Percentiles rank a stretch among this genome's conserved stretches.
These are phyloP conservation scores for Pogonus chalceus DNA, from an alignment of 1,140 invertebrate genomes.

Conservation along the genomic window DNA sequence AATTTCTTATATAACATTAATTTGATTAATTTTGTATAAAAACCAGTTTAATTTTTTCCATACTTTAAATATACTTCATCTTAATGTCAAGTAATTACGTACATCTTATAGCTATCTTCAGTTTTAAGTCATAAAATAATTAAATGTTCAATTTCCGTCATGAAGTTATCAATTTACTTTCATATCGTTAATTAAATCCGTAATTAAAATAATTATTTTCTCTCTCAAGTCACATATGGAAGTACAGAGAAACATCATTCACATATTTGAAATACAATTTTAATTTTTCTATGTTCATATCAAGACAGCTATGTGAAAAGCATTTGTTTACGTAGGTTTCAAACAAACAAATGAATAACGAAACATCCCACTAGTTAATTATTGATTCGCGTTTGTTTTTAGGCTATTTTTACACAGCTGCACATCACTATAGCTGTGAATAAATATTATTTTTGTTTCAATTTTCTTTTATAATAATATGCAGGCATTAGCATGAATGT, in stretches of 20 bases:
- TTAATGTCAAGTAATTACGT: too few species aligned
- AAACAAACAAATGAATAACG: not conserved
- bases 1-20: too few species aligned
- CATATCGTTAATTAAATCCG: not conserved
- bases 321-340: not conserved
- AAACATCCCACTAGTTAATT: not conserved
- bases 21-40: too few species aligned
- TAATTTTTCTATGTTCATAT: not conserved
- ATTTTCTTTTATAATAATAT: too few species aligned
- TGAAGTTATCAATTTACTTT: slow-evolving; percentile 3
- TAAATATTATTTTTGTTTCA: too few species aligned
- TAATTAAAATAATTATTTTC: slow-evolving; percentile 1
- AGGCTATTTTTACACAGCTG: not conserved
- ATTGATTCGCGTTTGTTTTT: not conserved
- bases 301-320: not conserved
- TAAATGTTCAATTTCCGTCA: slow-evolving; percentile 1
- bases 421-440: not conserved
- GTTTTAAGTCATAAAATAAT: slow-evolving; percentile 5
- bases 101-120: too few species aligned
- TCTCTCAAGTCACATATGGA: not conserved
- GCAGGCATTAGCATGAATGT: too few species aligned
- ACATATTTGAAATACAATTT: not conserved
- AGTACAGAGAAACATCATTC: not conserved
- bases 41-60: too few species aligned
- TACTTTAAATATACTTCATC: too few species aligned